phyloP scores from a whole-genome alignment of 2,113 vertebrate genomes.

The Galbula dea region DNA sequence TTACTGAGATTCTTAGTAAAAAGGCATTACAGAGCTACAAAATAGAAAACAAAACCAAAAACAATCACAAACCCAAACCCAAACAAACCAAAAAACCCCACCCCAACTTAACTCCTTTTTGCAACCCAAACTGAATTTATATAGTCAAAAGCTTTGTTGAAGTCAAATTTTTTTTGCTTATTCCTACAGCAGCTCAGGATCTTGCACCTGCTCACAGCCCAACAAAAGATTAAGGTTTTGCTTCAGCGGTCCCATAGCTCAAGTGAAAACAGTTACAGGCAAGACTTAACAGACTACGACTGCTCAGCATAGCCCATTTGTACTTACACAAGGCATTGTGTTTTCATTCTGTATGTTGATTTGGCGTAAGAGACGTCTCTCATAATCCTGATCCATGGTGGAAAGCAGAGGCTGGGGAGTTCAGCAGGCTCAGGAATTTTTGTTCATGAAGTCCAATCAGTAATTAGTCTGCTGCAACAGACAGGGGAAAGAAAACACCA shows the following conservation, averaged over 20 bases:
- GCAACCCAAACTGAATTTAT: neutral
- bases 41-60: too few relatives aligned
- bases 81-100: too few relatives aligned
- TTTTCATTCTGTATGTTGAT: conserved; percentile 97
- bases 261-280: neutral
- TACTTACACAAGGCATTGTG: conserved; percentile 88
- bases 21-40: neutral
- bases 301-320: neutral
- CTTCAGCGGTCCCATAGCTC: neutral
- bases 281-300: neutral
- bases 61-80: too few relatives aligned
- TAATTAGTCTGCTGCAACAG: neutral
- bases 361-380: conserved; percentile 90
- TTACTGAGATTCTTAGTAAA: neutral
- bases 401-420: neutral
- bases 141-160: neutral
- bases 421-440: neutral
- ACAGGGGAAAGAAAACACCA: neutral
- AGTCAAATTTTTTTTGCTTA: neutral
- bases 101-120: neutral
- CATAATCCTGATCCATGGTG: conserved; percentile 95
- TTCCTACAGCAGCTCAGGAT: neutral
- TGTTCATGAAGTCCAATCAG: neutral
- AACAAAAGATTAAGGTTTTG: neutral
- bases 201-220: neutral